These are phyloP conservation scores for Tadarida brasiliensis DNA, from an alignment of 2,797 vertebrate genomes.

Conservation along the genomic window DNA sequence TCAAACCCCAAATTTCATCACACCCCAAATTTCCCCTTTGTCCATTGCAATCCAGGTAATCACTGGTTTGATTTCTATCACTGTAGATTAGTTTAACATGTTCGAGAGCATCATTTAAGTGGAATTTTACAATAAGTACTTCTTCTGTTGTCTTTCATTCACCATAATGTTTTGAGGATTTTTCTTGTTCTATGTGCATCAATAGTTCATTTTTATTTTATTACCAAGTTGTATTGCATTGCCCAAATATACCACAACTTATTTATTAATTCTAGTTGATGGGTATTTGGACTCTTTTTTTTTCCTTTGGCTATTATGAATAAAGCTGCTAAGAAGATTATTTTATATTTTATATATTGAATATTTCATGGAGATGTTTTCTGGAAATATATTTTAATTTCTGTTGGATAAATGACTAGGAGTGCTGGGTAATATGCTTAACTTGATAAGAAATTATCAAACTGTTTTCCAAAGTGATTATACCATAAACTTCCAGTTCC, in stretches of 20 bases:
- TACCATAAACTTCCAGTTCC: background rate
- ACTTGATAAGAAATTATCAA: too few species aligned
- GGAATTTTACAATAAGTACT: background rate
- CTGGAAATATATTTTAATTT: conserved; percentile 5
- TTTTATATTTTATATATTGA: background rate
- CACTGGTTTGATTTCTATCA: background rate
- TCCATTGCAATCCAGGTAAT: background rate
- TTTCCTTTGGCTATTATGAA: background rate
- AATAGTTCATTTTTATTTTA: background rate
- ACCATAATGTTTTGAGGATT: background rate
- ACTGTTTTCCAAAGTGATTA: background rate
- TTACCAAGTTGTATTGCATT: background rate
- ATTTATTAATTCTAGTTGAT: background rate
- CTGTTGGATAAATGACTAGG: background rate
- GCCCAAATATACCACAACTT: background rate
- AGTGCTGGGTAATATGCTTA: background rate
- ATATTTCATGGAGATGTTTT: background rate
- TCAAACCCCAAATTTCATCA: background rate
- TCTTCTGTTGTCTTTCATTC: background rate
- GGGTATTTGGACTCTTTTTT: background rate
- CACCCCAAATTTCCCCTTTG: background rate
- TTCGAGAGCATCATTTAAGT: background rate
- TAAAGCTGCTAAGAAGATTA: background rate
- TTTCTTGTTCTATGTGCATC: background rate
- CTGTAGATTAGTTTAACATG: background rate